phyloP scores from a whole-genome alignment of 1,140 invertebrate species.

The Drosophila lacteicornis region DNA sequence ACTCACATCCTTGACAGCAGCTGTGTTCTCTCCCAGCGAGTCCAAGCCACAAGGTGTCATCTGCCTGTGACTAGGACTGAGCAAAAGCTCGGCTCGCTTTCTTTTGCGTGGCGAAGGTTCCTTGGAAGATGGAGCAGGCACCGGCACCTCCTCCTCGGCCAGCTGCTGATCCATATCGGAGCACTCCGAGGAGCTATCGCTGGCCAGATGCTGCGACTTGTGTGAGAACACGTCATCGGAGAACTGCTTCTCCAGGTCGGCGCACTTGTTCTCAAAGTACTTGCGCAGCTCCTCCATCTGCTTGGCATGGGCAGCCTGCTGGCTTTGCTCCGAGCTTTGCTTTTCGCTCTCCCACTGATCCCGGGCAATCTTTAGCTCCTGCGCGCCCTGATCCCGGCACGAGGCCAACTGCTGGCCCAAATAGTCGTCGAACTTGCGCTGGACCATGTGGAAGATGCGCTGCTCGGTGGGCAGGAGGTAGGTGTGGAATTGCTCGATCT shows the following conservation, averaged over 20 bases:
- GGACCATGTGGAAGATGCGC: slow-evolving; percentile 84
- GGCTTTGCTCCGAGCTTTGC: slow-evolving; percentile 81
- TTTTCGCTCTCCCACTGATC: slow-evolving; percentile 78
- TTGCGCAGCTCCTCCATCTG: slow-evolving; percentile 91
- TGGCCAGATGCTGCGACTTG: slow-evolving; percentile 86
- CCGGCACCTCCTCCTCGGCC: slow-evolving; percentile 50
- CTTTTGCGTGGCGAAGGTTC: slow-evolving; percentile 73
- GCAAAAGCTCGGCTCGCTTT: slow-evolving; percentile 69
- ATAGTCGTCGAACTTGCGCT: slow-evolving; percentile 86
- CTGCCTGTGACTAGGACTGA: slow-evolving; percentile 80
- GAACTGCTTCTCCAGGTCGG: slow-evolving; percentile 91
- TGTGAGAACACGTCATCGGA: slow-evolving; percentile 90
- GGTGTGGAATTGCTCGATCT: slow-evolving; percentile 84
- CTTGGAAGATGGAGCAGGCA: slow-evolving; percentile 32
- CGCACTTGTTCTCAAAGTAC: slow-evolving; percentile 92
- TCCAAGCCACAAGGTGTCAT: slow-evolving; percentile 73
- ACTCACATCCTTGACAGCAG: slow-evolving; percentile 39
- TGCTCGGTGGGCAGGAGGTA: slow-evolving; percentile 84
- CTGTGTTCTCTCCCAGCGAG: slow-evolving; percentile 23
- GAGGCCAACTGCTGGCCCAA: slow-evolving; percentile 85
- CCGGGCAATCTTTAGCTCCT: slow-evolving; percentile 85
- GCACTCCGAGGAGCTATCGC: slow-evolving; percentile 74
- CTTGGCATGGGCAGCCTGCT: slow-evolving; percentile 88
- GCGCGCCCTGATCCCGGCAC: slow-evolving; percentile 85
- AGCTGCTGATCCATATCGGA: slow-evolving; percentile 75